phyloP scores from a whole-genome alignment of 2,797 vertebrate species.

The Hippocampus kuda region DNA sequence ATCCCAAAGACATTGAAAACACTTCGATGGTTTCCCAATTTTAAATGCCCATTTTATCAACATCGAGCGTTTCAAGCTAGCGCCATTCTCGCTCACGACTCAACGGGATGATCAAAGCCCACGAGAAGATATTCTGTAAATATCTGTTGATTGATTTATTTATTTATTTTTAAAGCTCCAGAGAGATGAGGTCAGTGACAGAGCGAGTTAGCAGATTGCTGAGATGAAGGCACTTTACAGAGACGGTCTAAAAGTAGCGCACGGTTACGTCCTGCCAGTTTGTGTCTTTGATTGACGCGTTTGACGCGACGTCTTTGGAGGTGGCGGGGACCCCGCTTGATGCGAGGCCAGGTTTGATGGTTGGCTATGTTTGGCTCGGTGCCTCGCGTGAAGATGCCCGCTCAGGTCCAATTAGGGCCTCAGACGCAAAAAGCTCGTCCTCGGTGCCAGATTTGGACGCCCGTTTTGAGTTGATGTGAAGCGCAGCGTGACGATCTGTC shows the following conservation, averaged over 20 bases:
- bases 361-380: slow-evolving; percentile 24
- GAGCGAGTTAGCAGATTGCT: not conserved
- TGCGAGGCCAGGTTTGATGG: slow-evolving; percentile 22
- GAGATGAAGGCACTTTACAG: slow-evolving; percentile 4
- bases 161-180: not conserved
- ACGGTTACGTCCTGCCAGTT: not conserved
- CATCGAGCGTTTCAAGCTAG: slow-evolving; percentile 7
- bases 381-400: slow-evolving; percentile 19
- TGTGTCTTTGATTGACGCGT: slow-evolving; percentile 9
- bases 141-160: not conserved
- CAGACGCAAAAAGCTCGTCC: slow-evolving; percentile 18
- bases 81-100: not conserved
- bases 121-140: not conserved
- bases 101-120: not conserved
- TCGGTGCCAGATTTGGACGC: slow-evolving; percentile 14
- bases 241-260: slow-evolving; percentile 5
- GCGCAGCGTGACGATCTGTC: slow-evolving; percentile 30
- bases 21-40: slow-evolving; percentile 14
- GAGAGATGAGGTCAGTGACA: not conserved
- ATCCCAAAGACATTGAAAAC: not conserved
- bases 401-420: slow-evolving; percentile 31
- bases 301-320: slow-evolving; percentile 12
- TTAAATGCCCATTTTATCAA: slow-evolving; percentile 7
- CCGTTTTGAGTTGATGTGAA: slow-evolving; percentile 10
- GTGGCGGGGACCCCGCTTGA: slow-evolving; percentile 14